Evolutionary conservation across 2,797 vertebrate species (phyloP).

Genomic region (Peromyscus eremicus): DNA sequence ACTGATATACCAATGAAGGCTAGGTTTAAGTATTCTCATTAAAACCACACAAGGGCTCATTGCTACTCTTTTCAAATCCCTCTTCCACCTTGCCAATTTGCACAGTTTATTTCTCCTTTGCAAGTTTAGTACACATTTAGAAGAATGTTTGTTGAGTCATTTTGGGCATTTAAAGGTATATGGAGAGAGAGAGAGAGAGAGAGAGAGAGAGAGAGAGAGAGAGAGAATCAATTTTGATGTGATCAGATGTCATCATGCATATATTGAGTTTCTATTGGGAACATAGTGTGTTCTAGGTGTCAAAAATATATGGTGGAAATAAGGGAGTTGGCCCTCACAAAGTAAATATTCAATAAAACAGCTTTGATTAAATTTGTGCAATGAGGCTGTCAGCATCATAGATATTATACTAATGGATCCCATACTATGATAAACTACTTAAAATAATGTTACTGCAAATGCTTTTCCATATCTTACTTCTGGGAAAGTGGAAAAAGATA

Average conservation of each 20-base stretch:
- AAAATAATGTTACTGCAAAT: not conserved
- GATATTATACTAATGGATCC: not conserved
- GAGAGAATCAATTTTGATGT: not conserved
- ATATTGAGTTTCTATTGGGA: not conserved
- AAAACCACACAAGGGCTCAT: not conserved
- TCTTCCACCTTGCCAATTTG: not conserved
- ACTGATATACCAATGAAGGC: not conserved
- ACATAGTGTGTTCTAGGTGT: not conserved
- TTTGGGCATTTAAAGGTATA: not conserved
- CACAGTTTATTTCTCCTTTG: constrained; percentile 31
- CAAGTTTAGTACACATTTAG: not conserved
- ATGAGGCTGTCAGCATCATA: not conserved
- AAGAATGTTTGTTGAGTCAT: not conserved
- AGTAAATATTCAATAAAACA: not conserved
- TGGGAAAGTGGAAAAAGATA: not conserved
- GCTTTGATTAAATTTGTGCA: not conserved
- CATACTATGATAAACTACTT: not conserved
- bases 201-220: not conserved
- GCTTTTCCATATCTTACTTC: not conserved
- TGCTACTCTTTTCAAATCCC: not conserved
- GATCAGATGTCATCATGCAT: not conserved
- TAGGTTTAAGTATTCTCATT: not conserved
- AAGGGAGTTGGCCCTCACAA: not conserved
- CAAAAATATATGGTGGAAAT: not conserved
- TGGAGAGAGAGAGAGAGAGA: not conserved